Evolutionary conservation across 2,888 invertebrate genomes (phyloP).

Genomic region (Cepaea hortensis): DNA sequence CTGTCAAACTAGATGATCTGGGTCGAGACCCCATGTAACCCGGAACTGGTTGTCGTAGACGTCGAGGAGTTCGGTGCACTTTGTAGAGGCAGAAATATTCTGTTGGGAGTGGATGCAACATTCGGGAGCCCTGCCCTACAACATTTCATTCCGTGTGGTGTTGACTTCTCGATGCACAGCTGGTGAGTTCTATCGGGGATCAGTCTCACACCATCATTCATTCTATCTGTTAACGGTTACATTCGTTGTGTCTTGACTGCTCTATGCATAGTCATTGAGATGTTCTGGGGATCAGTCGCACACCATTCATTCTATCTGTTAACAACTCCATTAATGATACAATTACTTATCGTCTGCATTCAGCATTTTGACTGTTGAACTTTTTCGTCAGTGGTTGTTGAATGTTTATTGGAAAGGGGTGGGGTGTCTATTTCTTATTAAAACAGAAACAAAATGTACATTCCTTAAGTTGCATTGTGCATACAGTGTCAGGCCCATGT

Average conservation of each 20-base stretch:
- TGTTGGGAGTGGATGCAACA: constrained; percentile 74
- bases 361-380: too few species aligned
- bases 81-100: constrained; percentile 57
- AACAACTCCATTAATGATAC: too few species aligned
- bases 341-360: too few species aligned
- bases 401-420: too few species aligned
- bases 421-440: too few species aligned
- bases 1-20: constrained; percentile 66
- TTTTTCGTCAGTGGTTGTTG: too few species aligned
- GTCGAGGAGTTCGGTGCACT: constrained; percentile 71
- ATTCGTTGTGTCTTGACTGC: background rate
- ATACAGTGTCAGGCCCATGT: too few species aligned
- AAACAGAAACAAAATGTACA: too few species aligned
- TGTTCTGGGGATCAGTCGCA: too few species aligned
- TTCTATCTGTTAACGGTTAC: background rate
- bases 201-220: background rate
- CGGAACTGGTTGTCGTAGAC: constrained; percentile 73
- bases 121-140: constrained; percentile 74
- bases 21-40: constrained; percentile 76
- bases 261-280: background rate
- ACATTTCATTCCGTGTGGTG: constrained; percentile 71
- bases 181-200: constrained; percentile 61
- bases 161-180: constrained; percentile 74
- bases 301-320: too few species aligned
- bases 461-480: too few species aligned